A percentile compares a stretch with the other conserved stretches of the same genome.
Conservation (phyloP, 2,113 vertebrate species). For the Dicentrarchus labrax region DNA sequence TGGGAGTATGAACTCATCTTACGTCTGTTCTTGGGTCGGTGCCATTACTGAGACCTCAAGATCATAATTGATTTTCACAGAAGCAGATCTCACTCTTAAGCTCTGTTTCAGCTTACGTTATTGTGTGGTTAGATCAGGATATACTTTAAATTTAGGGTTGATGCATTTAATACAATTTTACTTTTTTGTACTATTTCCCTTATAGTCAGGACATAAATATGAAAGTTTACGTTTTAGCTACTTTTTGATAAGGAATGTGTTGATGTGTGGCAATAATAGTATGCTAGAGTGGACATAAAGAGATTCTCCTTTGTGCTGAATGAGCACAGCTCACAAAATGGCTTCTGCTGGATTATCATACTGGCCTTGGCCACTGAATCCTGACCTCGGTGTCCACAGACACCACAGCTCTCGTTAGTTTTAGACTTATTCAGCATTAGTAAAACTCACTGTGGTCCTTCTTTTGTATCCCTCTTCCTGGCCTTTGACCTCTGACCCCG, state of each 20-base stretch:
- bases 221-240: not conserved
- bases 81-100: not conserved
- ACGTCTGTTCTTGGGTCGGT: slow-evolving; percentile 3
- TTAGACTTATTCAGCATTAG: slow-evolving; percentile 18
- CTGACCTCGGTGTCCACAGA: slow-evolving; percentile 2
- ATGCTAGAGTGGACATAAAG: not conserved
- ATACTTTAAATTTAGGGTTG: not conserved
- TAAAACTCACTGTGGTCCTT: slow-evolving; percentile 24
- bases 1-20: slow-evolving; percentile 63
- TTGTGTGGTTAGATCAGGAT: not conserved
- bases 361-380: slow-evolving; percentile 13
- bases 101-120: not conserved
- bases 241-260: not conserved
- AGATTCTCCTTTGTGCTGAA: not conserved
- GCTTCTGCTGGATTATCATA: slow-evolving; percentile 15
- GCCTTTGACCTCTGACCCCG: slow-evolving; percentile 55
- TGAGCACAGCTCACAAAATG: not conserved
- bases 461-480: slow-evolving; percentile 3
- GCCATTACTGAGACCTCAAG: not conserved
- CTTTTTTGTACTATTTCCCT: no score
- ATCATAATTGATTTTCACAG: slow-evolving; percentile 10
- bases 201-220: no score
- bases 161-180: not conserved
- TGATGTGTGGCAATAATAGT: not conserved
- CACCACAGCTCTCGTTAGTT: slow-evolving; percentile 3